Evolutionary conservation across 2,888 invertebrate species (phyloP).

Genomic region (Clivina fossor): DNA sequence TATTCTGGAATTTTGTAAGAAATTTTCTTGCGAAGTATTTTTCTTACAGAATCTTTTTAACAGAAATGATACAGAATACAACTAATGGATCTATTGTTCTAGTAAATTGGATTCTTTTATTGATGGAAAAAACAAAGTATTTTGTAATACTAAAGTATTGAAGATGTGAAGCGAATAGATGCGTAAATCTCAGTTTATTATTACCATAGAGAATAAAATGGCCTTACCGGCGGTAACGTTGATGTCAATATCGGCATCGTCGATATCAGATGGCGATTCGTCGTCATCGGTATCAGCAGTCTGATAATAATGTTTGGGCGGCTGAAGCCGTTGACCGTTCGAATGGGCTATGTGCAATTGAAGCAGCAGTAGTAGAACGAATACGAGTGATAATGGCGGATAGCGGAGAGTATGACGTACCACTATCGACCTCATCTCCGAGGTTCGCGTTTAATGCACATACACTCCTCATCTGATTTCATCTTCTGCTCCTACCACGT

Average conservation of each 20-base stretch:
- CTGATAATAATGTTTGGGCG: constrained; percentile 46
- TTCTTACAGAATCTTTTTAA: too few species aligned
- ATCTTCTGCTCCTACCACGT: constrained; percentile 25
- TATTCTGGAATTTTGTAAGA: too few species aligned
- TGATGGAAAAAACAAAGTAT: background rate
- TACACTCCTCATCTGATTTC: constrained; percentile 18
- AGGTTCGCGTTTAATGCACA: constrained; percentile 16
- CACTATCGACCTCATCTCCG: constrained; percentile 50
- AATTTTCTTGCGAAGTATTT: too few species aligned
- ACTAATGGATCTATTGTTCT: too few species aligned
- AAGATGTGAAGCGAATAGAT: too few species aligned
- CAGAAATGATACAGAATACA: too few species aligned
- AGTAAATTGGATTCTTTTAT: background rate
- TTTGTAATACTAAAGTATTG: too few species aligned
- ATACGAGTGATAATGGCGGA: constrained; percentile 37
- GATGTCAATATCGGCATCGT: constrained; percentile 50
- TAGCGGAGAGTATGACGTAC: too few species aligned
- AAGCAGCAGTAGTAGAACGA: constrained; percentile 49
- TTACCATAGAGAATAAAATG: too few species aligned
- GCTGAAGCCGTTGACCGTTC: constrained; percentile 47
- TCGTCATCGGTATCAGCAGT: constrained; percentile 50
- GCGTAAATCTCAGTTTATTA: too few species aligned
- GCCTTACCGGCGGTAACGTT: constrained; percentile 55
- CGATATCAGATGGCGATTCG: constrained; percentile 43
- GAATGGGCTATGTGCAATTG: constrained; percentile 37